phyloP scores from a whole-genome alignment of 2,113 vertebrate genomes.

The Alouatta palliata region DNA sequence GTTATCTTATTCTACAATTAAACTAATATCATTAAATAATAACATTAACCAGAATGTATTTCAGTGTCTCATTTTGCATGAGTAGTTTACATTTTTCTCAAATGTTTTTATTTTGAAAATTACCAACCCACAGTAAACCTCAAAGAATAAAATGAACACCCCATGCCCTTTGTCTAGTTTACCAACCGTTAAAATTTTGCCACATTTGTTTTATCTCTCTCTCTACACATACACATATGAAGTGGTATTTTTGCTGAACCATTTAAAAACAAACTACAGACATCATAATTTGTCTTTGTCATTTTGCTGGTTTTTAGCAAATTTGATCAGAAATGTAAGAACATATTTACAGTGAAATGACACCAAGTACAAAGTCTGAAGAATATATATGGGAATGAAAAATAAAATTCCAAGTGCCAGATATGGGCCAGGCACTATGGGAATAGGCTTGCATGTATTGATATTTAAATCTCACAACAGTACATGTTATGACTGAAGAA shows the following conservation, averaged over 20 bases:
- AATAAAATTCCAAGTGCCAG: neutral
- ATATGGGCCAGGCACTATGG: neutral
- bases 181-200: conserved; percentile 26
- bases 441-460: neutral
- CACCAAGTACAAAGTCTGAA: neutral
- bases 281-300: neutral
- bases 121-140: conserved; percentile 14
- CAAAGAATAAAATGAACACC: neutral
- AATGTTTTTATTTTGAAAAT: conserved; percentile 60
- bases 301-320: conserved; percentile 31
- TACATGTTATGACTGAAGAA: neutral
- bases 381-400: neutral
- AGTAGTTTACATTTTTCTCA: conserved; percentile 22
- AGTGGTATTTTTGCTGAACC: conserved; percentile 8
- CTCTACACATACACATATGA: neutral
- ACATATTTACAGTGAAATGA: neutral
- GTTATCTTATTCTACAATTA: conserved; percentile 47
- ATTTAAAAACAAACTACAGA: conserved; percentile 54
- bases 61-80: conserved; percentile 15
- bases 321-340: conserved; percentile 12
- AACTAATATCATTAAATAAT: conserved; percentile 21
- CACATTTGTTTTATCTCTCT: neutral
- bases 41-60: conserved; percentile 45
- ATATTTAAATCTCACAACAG: conserved; percentile 6
- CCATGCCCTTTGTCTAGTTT: neutral